These are phyloP conservation scores for Ardeotis arabs DNA, from an alignment of 2,113 vertebrate species.

Conservation along the genomic window DNA sequence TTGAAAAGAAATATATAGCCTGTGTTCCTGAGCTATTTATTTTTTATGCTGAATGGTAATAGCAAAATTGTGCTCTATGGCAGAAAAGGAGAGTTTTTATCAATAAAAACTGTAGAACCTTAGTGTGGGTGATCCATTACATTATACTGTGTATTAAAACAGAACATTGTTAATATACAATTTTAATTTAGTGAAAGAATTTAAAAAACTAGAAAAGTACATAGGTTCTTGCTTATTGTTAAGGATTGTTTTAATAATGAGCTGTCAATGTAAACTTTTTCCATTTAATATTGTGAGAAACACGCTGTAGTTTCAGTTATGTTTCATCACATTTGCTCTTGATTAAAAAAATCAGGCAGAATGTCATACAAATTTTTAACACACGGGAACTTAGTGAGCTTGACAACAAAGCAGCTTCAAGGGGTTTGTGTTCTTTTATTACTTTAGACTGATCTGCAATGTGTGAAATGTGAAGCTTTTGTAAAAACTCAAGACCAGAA, in stretches of 20 bases:
- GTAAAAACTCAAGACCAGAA: conserved; percentile 23
- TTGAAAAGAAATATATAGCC: neutral
- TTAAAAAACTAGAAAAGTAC: neutral
- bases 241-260: neutral
- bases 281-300: neutral
- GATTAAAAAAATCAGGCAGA: neutral
- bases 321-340: neutral
- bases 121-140: neutral
- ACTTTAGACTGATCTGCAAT: neutral
- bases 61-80: neutral
- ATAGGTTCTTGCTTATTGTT: neutral
- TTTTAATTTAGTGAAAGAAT: neutral
- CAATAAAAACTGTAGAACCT: neutral
- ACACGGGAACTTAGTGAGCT: conserved; percentile 6
- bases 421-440: neutral
- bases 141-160: neutral
- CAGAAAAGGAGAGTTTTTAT: neutral
- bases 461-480: conserved; percentile 25
- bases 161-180: neutral
- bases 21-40: neutral
- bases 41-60: neutral
- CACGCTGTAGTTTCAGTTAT: neutral
- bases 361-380: neutral
- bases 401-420: neutral
- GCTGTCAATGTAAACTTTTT: neutral